Base-by-base conservation (phyloP, 2,888 invertebrate genomes). In the Celastrina argiolus region DNA sequence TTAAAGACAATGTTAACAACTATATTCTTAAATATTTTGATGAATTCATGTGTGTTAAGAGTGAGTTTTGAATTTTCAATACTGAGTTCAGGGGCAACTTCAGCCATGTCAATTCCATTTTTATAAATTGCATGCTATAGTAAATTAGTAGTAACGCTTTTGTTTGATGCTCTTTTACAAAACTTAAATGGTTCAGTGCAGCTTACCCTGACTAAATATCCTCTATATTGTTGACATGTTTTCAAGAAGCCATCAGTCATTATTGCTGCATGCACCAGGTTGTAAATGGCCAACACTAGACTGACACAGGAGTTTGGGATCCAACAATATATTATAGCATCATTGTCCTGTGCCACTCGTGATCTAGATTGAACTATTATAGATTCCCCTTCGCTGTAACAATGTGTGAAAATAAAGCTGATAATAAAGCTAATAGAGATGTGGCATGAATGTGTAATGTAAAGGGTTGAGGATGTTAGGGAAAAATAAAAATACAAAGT, bases 151-250 rank as follows among this genome's bases (percentile, higher is more conserved):
- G 4, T 31, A 31, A 31, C 5, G 31, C 6, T 31, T 31, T 31
- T 6, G 31, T 31, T 6, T 7, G 1, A 31, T 39, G 12, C 39
- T 39, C 12, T 39, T 12, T 39, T 8, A 45, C 45, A 18, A 18
- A 45, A 18, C 10, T 39, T 22, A 51, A 39, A 64, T 31, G 31
- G 31, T 31, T 31, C 31, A 31, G 61, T 39, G 59, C 56, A 68
- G 68, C 74, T 79, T 79, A 91, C 92, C 80, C 93, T 92, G 45
- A 95, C 93, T 71, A 96, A 81, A 67, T 93, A 92, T 73, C 93
- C 93, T 67, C 94, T 92, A 75, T 96, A 96, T 74, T 96, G 94
- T 5, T 93, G 93, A 78, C 97, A 97, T n/a, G 96, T 95, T 71
- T 92, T 93, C 66, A 93, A 88, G 76, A 94, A 96, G 0, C 97